Evolutionary conservation across 1,140 invertebrate genomes (phyloP).

Genomic region (Anagrus nilaparvatae): DNA sequence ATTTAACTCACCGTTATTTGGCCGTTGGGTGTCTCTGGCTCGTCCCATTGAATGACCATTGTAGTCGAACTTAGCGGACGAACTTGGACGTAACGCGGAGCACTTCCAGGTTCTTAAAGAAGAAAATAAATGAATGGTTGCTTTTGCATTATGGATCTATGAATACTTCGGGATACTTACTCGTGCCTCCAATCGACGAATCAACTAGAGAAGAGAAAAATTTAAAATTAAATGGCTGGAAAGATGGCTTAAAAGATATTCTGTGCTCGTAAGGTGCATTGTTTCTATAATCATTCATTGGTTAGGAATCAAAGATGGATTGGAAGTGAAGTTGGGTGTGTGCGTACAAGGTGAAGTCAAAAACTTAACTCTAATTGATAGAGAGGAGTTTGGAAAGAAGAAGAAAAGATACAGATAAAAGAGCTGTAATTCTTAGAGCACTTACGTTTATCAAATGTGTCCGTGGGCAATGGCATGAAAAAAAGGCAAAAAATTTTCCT

Average conservation of each 20-base stretch:
- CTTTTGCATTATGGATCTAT: not conserved
- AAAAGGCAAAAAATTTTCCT: conserved; percentile 36
- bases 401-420: conserved; percentile 21
- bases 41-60: conserved; percentile 94
- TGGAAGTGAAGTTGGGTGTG: no score
- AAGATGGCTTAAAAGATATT: no score
- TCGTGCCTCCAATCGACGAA: conserved; percentile 74
- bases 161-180: conserved; percentile 58
- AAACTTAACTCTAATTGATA: conserved; percentile 10
- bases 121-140: conserved; percentile 6
- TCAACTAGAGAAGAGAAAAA: conserved; percentile 51
- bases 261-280: no score
- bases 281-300: no score
- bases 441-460: conserved; percentile 42
- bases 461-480: conserved; percentile 41
- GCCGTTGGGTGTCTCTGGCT: conserved; percentile 92
- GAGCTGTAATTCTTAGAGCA: conserved; percentile 23
- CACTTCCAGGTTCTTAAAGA: conserved; percentile 79
- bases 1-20: conserved; percentile 83
- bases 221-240: conserved; percentile 19
- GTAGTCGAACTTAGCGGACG: conserved; percentile 87
- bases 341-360: conserved; percentile 1
- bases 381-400: conserved; percentile 13
- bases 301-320: no score
- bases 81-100: conserved; percentile 87